Evolutionary conservation across 2,113 vertebrate genomes (phyloP).

Genomic region (Larimichthys polyactis): DNA sequence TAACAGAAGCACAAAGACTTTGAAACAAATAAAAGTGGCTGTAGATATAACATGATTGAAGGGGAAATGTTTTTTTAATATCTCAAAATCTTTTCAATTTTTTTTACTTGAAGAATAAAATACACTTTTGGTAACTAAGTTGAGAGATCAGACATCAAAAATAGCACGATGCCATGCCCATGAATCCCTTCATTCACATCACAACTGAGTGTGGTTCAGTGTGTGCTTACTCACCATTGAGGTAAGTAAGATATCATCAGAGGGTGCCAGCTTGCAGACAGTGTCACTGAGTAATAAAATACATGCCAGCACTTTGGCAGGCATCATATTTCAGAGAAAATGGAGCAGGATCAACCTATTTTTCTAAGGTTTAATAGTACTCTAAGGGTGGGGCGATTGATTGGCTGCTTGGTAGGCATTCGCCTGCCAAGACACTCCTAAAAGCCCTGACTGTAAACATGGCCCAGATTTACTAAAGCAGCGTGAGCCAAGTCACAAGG

Average conservation of each 20-base stretch:
- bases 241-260: conserved; percentile 47
- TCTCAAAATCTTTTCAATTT: neutral
- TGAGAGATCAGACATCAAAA: neutral
- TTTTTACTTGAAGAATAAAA: neutral
- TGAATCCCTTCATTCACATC: conserved; percentile 33
- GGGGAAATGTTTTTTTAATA: too few relatives aligned
- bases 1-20: too few relatives aligned
- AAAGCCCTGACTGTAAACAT: conserved; percentile 71
- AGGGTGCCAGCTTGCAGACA: conserved; percentile 47
- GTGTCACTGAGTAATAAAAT: conserved; percentile 42
- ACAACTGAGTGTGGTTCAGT: conserved; percentile 10
- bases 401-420: conserved; percentile 55
- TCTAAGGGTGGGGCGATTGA: conserved; percentile 56
- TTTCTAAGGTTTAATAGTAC: conserved; percentile 47
- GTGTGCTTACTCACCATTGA: conserved; percentile 39
- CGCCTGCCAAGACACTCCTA: conserved; percentile 60
- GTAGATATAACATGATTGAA: too few relatives aligned
- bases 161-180: neutral
- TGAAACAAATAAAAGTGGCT: too few relatives aligned
- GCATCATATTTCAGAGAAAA: conserved; percentile 50
- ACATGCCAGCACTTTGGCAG: conserved; percentile 40
- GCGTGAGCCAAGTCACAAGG: conserved; percentile 74
- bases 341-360: conserved; percentile 27
- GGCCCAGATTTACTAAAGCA: conserved; percentile 73
- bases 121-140: neutral